These are phyloP conservation scores for Limonius californicus DNA, from an alignment of 1,140 invertebrate genomes.

Conservation along the genomic window DNA sequence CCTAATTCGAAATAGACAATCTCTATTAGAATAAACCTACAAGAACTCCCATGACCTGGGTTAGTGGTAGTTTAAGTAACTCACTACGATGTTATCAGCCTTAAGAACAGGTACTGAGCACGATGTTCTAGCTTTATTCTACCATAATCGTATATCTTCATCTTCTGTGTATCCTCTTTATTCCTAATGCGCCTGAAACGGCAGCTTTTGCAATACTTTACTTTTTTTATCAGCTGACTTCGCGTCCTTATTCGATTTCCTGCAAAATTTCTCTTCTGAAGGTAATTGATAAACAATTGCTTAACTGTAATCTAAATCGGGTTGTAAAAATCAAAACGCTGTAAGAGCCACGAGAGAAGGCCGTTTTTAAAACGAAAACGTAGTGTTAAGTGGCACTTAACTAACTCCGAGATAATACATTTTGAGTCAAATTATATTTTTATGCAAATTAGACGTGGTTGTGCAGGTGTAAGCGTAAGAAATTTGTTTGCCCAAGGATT, in stretches of 20 bases:
- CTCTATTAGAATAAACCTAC: slow-evolving; percentile 8
- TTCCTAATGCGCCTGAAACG: neutral
- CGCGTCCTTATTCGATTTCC: neutral
- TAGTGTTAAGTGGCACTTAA: no score
- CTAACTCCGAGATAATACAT: no score
- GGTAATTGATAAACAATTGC: neutral
- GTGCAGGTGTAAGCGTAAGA: no score
- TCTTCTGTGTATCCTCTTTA: neutral
- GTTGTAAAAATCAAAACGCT: no score
- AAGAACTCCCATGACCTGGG: slow-evolving; percentile 15
- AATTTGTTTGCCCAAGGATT: no score
- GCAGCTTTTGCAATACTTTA: no score
- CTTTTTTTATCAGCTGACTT: no score
- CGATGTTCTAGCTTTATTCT: slow-evolving; percentile 18
- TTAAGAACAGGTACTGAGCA: slow-evolving; percentile 14
- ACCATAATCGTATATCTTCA: slow-evolving; percentile 18
- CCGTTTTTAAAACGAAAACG: no score
- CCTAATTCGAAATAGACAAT: slow-evolving; percentile 11
- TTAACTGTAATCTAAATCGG: no score
- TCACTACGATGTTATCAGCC: slow-evolving; percentile 14
- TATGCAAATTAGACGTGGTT: no score
- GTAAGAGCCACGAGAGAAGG: no score
- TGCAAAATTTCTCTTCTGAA: neutral
- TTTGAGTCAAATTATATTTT: no score
- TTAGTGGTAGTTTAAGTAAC: slow-evolving; percentile 15